These are phyloP conservation scores for Ochropacha duplaris DNA, from an alignment of 2,888 invertebrate genomes.

Conservation along the genomic window DNA sequence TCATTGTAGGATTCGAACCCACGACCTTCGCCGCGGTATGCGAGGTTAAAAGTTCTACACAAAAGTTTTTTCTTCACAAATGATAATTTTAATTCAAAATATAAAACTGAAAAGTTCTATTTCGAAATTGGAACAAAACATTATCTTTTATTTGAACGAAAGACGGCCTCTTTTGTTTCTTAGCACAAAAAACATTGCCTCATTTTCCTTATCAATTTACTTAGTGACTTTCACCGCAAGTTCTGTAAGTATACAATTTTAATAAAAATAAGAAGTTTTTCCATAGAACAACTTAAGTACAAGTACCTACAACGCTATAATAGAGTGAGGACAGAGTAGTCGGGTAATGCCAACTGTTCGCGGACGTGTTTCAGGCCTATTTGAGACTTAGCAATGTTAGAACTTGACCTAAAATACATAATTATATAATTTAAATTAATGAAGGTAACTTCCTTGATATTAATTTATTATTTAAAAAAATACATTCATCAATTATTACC, in stretches of 20 bases:
- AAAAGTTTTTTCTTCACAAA: no score
- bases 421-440: neutral
- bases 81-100: neutral
- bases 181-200: neutral
- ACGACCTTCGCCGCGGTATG: no score
- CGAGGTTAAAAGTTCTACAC: no score
- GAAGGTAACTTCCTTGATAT: no score
- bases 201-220: neutral
- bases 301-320: constrained; percentile 20
- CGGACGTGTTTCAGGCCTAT: constrained; percentile 15
- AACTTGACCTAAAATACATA: constrained; percentile 7
- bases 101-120: neutral
- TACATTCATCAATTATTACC: no score
- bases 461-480: no score
- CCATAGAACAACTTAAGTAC: neutral
- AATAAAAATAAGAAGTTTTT: neutral
- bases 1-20: no score
- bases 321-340: constrained; percentile 14
- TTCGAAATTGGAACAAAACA: neutral
- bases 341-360: constrained; percentile 19
- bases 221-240: neutral
- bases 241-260: neutral
- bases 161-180: neutral
- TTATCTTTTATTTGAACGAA: no score
- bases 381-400: constrained; percentile 12